Percentiles rank a stretch among this genome's conserved stretches.
Conservation (phyloP, 2,888 invertebrate genomes). For the Erebia epiphron region DNA sequence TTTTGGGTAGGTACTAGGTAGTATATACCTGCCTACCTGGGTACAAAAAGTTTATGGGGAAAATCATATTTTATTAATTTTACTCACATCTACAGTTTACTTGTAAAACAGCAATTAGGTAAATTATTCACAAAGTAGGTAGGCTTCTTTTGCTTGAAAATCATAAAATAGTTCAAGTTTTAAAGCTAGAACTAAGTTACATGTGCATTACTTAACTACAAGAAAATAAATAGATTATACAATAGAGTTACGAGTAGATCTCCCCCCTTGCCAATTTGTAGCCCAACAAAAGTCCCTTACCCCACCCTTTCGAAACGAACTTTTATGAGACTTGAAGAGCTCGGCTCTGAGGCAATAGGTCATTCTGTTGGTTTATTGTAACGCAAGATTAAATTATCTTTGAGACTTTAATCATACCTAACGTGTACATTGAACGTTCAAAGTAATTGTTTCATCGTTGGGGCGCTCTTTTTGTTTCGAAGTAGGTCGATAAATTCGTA, state of each 20-base stretch:
- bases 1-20: too few relatives aligned
- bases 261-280: slow-evolving; percentile 45
- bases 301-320: slow-evolving; percentile 58
- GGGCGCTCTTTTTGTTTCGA: slow-evolving; percentile 30
- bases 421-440: slow-evolving; percentile 9
- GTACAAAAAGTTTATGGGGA: too few relatives aligned
- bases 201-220: slow-evolving; percentile 13
- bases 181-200: too few relatives aligned
- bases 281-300: slow-evolving; percentile 48
- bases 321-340: slow-evolving; percentile 54
- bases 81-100: too few relatives aligned
- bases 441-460: slow-evolving; percentile 19
- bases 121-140: too few relatives aligned
- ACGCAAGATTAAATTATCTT: slow-evolving; percentile 42
- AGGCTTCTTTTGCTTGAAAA: too few relatives aligned
- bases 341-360: slow-evolving; percentile 56
- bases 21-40: too few relatives aligned
- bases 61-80: too few relatives aligned
- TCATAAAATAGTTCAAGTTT: background rate
- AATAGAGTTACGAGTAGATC: slow-evolving; percentile 30
- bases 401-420: slow-evolving; percentile 20
- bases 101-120: too few relatives aligned
- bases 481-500: slow-evolving; percentile 37
- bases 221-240: slow-evolving; percentile 19
- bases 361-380: slow-evolving; percentile 48